Conservation (phyloP, 64 coral and sea anemone genomes). For the Acropora tenuis region DNA sequence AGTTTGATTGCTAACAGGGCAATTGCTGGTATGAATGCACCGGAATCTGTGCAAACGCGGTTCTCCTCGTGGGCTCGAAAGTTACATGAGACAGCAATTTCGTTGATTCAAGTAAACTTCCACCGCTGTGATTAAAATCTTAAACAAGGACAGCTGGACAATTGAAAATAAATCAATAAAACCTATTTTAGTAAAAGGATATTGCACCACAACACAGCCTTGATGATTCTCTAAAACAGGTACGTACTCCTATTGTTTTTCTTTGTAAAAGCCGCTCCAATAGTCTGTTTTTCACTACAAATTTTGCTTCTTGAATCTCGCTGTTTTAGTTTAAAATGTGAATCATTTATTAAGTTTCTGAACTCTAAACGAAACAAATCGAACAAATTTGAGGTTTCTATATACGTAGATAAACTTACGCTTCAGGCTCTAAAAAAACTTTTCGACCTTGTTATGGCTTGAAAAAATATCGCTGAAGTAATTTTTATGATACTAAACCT, state of each 20-base stretch:
- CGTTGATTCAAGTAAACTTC: background rate
- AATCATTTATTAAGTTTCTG: too few species aligned
- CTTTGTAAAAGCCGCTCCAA: background rate
- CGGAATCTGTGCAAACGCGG: background rate
- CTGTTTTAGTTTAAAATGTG: too few species aligned
- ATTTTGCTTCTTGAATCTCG: background rate
- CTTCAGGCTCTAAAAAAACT: too few species aligned
- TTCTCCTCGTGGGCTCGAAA: background rate
- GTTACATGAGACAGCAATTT: background rate
- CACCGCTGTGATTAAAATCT: background rate
- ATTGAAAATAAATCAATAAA: conserved; percentile 11
- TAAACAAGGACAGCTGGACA: background rate
- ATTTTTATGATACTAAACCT: too few species aligned
- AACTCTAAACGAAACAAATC: too few species aligned
- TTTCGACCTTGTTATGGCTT: background rate
- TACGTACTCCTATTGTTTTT: background rate
- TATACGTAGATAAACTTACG: background rate
- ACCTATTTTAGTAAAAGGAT: background rate
- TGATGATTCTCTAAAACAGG: background rate
- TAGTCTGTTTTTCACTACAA: background rate
- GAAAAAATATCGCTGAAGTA: too few species aligned
- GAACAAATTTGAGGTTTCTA: background rate
- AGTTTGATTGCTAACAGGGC: background rate
- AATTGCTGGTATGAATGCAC: background rate
- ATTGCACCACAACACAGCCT: background rate